Evolutionary conservation across 2,888 invertebrate genomes (phyloP).

Genomic region (Phaonia tiefii): DNA sequence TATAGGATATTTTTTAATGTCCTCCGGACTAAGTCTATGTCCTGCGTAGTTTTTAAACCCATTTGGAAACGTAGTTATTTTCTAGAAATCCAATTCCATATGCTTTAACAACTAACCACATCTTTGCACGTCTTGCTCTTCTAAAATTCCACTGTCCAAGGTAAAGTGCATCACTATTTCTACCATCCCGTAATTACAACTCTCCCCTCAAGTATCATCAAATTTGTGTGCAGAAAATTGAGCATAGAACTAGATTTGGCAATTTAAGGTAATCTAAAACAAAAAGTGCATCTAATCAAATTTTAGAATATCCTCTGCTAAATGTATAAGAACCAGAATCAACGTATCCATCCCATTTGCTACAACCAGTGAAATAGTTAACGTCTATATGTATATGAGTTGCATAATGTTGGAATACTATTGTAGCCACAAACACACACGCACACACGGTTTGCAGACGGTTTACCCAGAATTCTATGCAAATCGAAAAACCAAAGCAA

Average conservation of each 20-base stretch:
- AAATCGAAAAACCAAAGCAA: background rate
- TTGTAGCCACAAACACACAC: background rate
- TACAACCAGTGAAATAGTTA: background rate
- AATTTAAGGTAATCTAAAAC: background rate
- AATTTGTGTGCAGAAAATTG: background rate
- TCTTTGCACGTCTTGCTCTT: too few relatives aligned
- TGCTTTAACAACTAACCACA: too few relatives aligned
- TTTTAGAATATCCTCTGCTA: background rate
- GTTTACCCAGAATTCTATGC: background rate
- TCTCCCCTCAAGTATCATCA: background rate
- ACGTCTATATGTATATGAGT: background rate
- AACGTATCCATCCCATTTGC: background rate
- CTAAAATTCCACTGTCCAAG: too few relatives aligned
- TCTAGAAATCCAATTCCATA: too few relatives aligned
- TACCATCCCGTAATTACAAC: background rate
- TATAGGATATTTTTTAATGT: too few relatives aligned
- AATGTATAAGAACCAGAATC: background rate
- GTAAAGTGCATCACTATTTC: too few relatives aligned
- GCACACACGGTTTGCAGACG: background rate
- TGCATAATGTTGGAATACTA: background rate
- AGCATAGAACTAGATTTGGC: background rate
- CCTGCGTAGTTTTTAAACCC: too few relatives aligned
- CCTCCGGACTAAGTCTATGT: too few relatives aligned
- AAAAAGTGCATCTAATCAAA: constrained; percentile 12
- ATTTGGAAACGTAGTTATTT: too few relatives aligned